Conservation (phyloP, 2,797 vertebrate species). For the Epinephelus coioides region DNA sequence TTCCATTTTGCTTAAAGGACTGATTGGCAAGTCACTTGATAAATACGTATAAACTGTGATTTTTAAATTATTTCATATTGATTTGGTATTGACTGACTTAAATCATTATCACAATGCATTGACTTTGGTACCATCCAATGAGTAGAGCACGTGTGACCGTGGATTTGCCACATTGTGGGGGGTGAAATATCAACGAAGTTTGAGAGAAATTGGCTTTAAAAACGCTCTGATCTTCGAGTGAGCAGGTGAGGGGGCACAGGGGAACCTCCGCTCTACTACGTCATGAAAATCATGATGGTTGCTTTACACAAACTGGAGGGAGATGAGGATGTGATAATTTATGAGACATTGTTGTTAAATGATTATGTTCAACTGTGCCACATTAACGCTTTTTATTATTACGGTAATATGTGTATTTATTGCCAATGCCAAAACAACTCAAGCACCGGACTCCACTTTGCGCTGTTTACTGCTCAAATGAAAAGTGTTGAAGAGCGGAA, state of each 20-base stretch:
- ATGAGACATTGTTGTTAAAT: constrained; percentile 64
- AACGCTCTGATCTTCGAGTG: constrained; percentile 10
- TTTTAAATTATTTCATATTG: constrained; percentile 85
- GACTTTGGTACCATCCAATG: constrained; percentile 78
- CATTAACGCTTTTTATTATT: constrained; percentile 69
- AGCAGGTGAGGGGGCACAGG: constrained; percentile 8
- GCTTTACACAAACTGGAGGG: constrained; percentile 41
- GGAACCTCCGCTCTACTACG: constrained; percentile 13
- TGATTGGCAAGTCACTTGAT: constrained; percentile 77
- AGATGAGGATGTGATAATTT: constrained; percentile 44
- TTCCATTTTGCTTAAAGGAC: constrained; percentile 78
- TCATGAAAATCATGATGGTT: neutral
- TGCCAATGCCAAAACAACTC: constrained; percentile 73
- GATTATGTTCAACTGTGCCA: constrained; percentile 79
- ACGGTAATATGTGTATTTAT: constrained; percentile 76
- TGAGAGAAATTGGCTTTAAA: constrained; percentile 19
- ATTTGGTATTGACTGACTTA: constrained; percentile 60
- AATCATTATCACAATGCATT: constrained; percentile 59
- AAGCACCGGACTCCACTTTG: constrained; percentile 50
- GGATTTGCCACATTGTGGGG: neutral
- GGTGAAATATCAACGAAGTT: neutral
- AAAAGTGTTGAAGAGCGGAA: constrained; percentile 46
- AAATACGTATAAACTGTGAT: constrained; percentile 81
- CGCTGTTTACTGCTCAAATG: constrained; percentile 48
- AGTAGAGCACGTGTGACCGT: constrained; percentile 10